Percentiles rank a stretch among this genome's conserved stretches.
phyloP scores from a whole-genome alignment of 2,888 invertebrate species.

The Dryadula phaetusa region DNA sequence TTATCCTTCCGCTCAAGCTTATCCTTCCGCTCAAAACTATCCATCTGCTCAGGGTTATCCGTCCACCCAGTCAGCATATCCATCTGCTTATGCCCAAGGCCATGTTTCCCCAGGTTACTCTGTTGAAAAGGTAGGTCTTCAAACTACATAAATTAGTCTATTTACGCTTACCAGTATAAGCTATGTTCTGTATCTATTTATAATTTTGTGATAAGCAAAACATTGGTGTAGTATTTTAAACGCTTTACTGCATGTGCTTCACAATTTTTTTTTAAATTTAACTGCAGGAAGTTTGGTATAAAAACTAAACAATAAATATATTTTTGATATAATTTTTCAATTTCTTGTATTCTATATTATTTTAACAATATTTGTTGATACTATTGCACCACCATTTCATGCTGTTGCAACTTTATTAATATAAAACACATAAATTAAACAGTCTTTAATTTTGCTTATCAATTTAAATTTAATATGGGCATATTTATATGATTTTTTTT shows the following conservation, averaged over 20 bases:
- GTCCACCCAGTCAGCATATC: neutral
- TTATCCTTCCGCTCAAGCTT: slow-evolving; percentile 44
- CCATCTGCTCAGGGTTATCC: neutral
- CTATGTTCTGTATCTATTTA: slow-evolving; percentile 43
- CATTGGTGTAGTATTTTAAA: slow-evolving; percentile 48
- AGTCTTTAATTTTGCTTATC: no score
- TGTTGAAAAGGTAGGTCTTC: slow-evolving; percentile 1
- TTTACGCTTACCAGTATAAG: slow-evolving; percentile 43
- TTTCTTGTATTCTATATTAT: no score
- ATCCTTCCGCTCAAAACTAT: neutral
- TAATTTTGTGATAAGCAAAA: slow-evolving; percentile 70
- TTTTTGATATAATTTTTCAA: no score
- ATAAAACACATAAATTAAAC: no score
- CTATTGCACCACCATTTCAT: no score
- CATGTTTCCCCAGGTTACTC: neutral
- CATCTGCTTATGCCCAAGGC: slow-evolving; percentile 1
- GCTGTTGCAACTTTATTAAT: no score
- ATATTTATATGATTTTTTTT: no score
- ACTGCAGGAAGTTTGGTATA: no score
- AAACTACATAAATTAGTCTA: slow-evolving; percentile 59
- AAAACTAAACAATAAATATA: no score
- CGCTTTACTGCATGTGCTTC: slow-evolving; percentile 7
- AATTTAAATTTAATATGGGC: no score
- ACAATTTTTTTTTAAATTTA: neutral
- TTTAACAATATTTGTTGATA: no score